Evolutionary conservation across 2,113 vertebrate species (phyloP), one percentile per base, ranked within the genome.

Genomic region (Nothoprocta pentlandii): DNA sequence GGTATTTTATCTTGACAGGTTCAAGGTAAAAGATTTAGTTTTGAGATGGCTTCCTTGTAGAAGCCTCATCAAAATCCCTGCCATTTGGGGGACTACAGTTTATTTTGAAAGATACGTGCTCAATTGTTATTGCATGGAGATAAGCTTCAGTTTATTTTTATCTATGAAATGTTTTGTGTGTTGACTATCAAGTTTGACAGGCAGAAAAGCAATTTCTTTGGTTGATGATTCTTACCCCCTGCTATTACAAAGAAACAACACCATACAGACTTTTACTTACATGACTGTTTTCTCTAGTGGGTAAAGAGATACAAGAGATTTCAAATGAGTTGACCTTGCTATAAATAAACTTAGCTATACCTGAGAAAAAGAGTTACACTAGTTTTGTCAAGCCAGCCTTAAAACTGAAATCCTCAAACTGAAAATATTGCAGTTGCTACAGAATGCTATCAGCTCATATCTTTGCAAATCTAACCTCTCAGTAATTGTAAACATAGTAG

Each of bases 401-500:
- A 86, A 92, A 89, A 49, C 88, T 89, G 44, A 95, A 90, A 81
- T 86, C n/a, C 47, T 95, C 14, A 51, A 21, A 62, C 53, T 77
- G 49, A 90, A 91, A 90, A 86, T 80, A 69, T 44, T 87, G 49
- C 59, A 73, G 12, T 93, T 94, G 77, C 53, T 66, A 62, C 22
- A 66, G 73, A 92, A 90, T 66, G 62, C 92, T 86, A 63, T 86
- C 80, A 93, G 42, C 66, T 95, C 73, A 94, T 95, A 94, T 81
- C 61, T 93, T 87, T 86, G 69, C 69, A 86, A 64, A 71, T 69
- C 82, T 84, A 73, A 86, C 32, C 82, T 90, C 90, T 84, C 62
- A 41, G 69, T 93, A 95, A 84, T 75, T 94, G 80, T 96, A 88
- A 91, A 86, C 44, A 47, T 90, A 88, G 92, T 78, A 93, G 86